phyloP scores from a whole-genome alignment of 30 jellyfish, hydroid and myxozoan species.

The Hydractinia symbiolongicarpus region DNA sequence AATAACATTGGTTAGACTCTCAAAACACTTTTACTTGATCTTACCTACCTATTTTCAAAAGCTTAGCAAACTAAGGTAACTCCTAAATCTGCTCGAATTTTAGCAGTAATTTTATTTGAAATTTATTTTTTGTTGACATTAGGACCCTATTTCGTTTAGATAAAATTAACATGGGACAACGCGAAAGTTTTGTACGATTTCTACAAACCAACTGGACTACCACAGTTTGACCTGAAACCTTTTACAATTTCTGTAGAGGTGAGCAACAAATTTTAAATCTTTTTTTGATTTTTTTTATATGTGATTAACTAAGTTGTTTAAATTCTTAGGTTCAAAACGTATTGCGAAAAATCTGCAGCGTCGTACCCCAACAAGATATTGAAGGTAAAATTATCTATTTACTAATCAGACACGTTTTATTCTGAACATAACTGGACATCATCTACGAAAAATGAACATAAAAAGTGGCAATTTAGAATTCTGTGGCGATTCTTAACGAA shows the following conservation, averaged over 20 bases:
- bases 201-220: constrained; percentile 75
- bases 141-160: constrained; percentile 20
- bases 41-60: no score
- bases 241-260: constrained; percentile 81
- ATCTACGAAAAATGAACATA: no score
- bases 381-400: constrained; percentile 43
- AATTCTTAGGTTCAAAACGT: constrained; percentile 48
- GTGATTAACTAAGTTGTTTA: neutral
- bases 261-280: neutral
- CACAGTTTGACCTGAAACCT: constrained; percentile 62
- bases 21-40: no score
- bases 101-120: no score
- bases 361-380: constrained; percentile 82
- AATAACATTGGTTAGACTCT: no score
- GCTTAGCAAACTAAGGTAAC: no score
- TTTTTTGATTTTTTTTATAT: neutral
- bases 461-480: no score
- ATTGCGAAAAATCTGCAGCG: constrained; percentile 62
- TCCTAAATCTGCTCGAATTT: no score
- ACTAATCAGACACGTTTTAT: no score
- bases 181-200: constrained; percentile 64
- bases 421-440: no score
- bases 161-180: constrained; percentile 64
- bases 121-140: no score
- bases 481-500: no score